These are phyloP conservation scores for Pyralis farinalis DNA, from an alignment of 2,888 invertebrate species.

Conservation along the genomic window DNA sequence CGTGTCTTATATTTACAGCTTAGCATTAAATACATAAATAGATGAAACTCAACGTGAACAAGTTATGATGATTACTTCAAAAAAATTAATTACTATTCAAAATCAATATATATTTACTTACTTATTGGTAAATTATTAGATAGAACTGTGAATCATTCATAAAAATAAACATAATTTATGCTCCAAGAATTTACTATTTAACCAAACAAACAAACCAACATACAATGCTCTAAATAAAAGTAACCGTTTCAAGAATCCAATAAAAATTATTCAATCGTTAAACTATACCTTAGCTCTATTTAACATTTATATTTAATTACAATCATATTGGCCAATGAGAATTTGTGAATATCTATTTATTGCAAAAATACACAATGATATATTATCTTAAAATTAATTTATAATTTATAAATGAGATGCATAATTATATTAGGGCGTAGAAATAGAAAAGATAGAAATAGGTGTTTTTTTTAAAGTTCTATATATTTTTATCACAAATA, in stretches of 20 bases:
- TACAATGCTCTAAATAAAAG: too few species aligned
- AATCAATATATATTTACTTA: too few species aligned
- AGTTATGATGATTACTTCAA: too few species aligned
- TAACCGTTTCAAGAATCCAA: too few species aligned
- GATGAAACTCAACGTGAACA: too few species aligned
- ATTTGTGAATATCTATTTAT: slow-evolving; percentile 25
- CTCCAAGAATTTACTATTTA: too few species aligned
- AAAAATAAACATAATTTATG: too few species aligned
- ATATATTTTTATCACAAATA: too few species aligned
- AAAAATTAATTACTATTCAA: too few species aligned
- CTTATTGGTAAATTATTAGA: too few species aligned
- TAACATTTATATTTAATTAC: slow-evolving; percentile 4
- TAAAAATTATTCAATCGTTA: not conserved
- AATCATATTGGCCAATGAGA: slow-evolving; percentile 18
- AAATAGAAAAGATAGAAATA: slow-evolving; percentile 10
- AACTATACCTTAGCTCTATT: not conserved
- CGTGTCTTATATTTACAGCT: slow-evolving; percentile 35
- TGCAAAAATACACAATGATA: slow-evolving; percentile 33
- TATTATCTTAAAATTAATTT: slow-evolving; percentile 10
- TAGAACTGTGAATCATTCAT: too few species aligned
- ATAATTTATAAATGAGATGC: not conserved
- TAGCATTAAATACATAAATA: not conserved
- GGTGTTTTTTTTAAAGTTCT: not conserved
- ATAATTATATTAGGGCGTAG: not conserved
- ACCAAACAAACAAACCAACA: too few species aligned